Base-by-base conservation (phyloP, 2,888 invertebrate species). In the Tetheella fluctuosa region DNA sequence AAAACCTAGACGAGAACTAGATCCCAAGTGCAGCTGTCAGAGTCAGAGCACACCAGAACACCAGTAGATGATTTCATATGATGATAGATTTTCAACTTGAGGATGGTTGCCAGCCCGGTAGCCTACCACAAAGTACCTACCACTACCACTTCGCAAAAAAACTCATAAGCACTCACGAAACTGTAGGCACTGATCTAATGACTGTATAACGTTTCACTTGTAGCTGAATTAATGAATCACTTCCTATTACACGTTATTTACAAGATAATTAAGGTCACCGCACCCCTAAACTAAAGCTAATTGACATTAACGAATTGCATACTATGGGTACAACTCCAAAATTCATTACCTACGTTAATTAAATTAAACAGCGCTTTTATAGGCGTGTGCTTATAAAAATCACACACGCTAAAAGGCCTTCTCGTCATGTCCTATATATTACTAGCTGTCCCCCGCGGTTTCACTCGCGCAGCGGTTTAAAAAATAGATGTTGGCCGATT, bases 291-390 rank as follows among this genome's bases (percentile, higher is more conserved):
- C 48, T 23, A 53, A 6, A 1, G 20, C 59, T 68, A 68, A 69
- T 65, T 65, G 68, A 67, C 64, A 59, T 66, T 63, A 67, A 61
- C 61, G 54, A 66, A 69, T 62, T 61, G 65, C 66, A 58, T 63
- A 55, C 64, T 59, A 34, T 34, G 13, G 34, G 13, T 34, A 28
- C 54, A n/a, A 59, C 63, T 59, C 34, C 53, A 59, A 63, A 67
- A 69, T 68, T 74, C 70, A 77, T 80, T 76, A 76, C 66, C 34
- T 23, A 55, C 55, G 34, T 55, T 34, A 55, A 55, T 34, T 34
- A 6, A 20, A 55, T 55, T 34, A 55, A 55, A 34, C 10, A 34
- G 15, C 25, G 25, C 53, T 28, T 34, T 55, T 25, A 55, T 23
- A 23, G 55, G 17, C 15, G 55, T 20, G 55, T 37, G 55, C 23